Base-by-base conservation (phyloP, 2,888 invertebrate species). In the Heliconius charithonia region DNA sequence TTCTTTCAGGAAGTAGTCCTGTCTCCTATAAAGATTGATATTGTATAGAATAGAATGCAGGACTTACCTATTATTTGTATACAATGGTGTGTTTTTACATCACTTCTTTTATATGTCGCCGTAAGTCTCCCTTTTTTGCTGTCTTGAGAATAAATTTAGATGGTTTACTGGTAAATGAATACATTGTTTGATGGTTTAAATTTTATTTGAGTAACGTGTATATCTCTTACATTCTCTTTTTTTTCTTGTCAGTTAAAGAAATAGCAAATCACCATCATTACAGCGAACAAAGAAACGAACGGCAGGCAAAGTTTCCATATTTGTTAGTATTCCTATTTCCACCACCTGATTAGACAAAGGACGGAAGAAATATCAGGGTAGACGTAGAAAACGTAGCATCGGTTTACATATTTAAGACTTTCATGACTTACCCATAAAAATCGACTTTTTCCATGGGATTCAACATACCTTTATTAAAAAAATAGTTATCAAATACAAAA, bases 61-160 rank as follows among this genome's bases (percentile, higher is more conserved):
- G 37, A 37, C 12, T 67, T 4, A 41, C 37, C 67, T 67, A 67
- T 67, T 67, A 67, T 67, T 67, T 67, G 67, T 37, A 67, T 67
- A 67, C 67, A 67, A 67, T 67, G 67, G 67, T 37, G 12, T 67
- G 37, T 41, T 37, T 66, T 67, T 67, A 67, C n/a, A 67, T 37
- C 67, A 37, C 10, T 67, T 37, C 12, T 41, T 67, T 67, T 67
- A 67, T 67, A n/a, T 37, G 67, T n/a, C 10, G 37, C 41, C 67
- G 67, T 13, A 16, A 63, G 16, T 13, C 16, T 63, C 2, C 63
- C 63, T 16, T 63, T n/a, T 63, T 16, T 27, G 25, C 4, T 63
- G 27, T 63, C 27, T 27, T 63, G 13, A 63, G 27, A 63, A 63
- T 63, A 27, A 63, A 63, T 32, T 32, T 22, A 66, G 22, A 37